Conservation (phyloP, 2,888 invertebrate species). For the Agriopis marginaria region DNA sequence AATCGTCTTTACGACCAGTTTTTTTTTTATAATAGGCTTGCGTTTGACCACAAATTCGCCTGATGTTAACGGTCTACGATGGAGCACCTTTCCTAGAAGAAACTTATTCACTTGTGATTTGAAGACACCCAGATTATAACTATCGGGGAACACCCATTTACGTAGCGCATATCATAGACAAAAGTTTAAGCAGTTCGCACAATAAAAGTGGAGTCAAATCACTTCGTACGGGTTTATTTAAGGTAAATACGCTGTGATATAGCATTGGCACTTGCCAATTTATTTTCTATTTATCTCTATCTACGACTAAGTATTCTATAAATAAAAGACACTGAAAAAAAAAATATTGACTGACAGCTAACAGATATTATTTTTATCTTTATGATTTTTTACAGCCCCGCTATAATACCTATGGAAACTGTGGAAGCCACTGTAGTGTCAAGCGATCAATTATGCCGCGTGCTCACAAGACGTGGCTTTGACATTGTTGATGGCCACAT, state of each 20-base stretch:
- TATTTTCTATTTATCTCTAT: neutral
- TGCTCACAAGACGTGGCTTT: conserved; percentile 23
- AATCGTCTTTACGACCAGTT: no score
- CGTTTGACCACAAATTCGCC: no score
- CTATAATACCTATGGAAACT: conserved; percentile 19
- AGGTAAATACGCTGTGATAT: neutral
- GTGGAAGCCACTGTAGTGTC: conserved; percentile 30
- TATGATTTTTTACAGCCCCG: conserved; percentile 28
- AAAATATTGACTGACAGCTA: conserved; percentile 5
- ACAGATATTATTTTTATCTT: conserved; percentile 31
- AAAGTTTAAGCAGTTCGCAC: no score
- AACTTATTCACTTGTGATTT: no score
- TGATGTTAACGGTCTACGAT: no score
- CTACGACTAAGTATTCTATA: neutral
- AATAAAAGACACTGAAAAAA: conserved; percentile 1
- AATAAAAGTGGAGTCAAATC: no score
- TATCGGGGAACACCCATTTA: no score
- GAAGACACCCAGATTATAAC: no score
- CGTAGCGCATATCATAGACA: no score
- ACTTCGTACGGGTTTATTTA: neutral
- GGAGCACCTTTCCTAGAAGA: no score
- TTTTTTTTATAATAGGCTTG: no score
- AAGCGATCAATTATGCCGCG: conserved; percentile 38
- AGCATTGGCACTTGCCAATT: neutral
- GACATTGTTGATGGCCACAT: conserved; percentile 8